phyloP scores from a whole-genome alignment of 1,140 invertebrate species.

The Macrostomum lignano region DNA sequence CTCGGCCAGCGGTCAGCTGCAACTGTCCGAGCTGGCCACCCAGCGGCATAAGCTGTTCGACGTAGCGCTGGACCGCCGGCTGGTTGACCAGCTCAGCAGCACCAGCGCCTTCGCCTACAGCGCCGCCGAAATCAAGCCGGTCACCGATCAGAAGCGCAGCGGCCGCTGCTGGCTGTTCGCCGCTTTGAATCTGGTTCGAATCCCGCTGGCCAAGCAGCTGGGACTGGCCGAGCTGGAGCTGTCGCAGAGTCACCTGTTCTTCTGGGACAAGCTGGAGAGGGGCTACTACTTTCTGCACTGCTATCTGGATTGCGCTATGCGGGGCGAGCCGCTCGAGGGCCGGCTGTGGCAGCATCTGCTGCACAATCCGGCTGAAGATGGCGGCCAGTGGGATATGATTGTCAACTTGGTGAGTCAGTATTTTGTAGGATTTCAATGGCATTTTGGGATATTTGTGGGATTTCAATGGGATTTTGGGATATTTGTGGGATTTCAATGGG shows the following conservation, averaged over 20 bases:
- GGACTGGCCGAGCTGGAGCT: constrained; percentile 67
- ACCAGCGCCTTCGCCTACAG: too few species aligned
- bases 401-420: too few species aligned
- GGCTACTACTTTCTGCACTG: constrained; percentile 55
- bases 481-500: too few species aligned
- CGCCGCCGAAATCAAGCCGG: constrained; percentile 52
- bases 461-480: too few species aligned
- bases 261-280: constrained; percentile 65
- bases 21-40: too few species aligned
- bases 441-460: too few species aligned
- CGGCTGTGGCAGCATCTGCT: constrained; percentile 46
- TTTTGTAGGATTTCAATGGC: too few species aligned
- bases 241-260: constrained; percentile 55
- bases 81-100: too few species aligned
- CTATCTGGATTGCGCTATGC: constrained; percentile 41
- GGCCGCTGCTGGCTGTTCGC: constrained; percentile 68
- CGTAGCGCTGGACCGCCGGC: too few species aligned
- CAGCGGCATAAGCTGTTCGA: too few species aligned
- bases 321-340: constrained; percentile 44
- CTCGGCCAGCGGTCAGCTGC: too few species aligned
- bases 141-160: constrained; percentile 54
- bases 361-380: constrained; percentile 46
- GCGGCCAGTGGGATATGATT: constrained; percentile 71
- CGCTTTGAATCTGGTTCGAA: constrained; percentile 46
- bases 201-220: constrained; percentile 52